Evolutionary conservation across 1,140 invertebrate species (phyloP).

Genomic region (Plectrocnemia conspersa): DNA sequence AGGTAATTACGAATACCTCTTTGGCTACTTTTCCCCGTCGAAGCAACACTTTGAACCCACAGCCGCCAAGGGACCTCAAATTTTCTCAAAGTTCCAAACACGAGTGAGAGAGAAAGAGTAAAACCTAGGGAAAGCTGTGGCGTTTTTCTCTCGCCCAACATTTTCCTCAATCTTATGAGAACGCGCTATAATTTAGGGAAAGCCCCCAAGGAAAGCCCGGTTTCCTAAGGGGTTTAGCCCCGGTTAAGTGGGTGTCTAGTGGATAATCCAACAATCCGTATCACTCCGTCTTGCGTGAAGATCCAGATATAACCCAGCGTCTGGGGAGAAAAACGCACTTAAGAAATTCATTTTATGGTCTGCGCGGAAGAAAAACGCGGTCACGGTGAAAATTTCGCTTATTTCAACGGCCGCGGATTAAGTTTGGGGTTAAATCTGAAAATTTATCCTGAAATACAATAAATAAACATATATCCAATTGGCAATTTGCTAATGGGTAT

Average conservation of each 20-base stretch:
- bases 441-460: no score
- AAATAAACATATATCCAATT: no score
- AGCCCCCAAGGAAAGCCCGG: constrained; percentile 26
- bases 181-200: constrained; percentile 34
- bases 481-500: no score
- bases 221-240: constrained; percentile 33
- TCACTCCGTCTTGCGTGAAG: constrained; percentile 24
- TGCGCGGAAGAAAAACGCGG: constrained; percentile 13
- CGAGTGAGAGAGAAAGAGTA: no score
- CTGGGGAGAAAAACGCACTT: constrained; percentile 17
- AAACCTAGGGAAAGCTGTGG: constrained; percentile 4
- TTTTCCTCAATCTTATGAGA: constrained; percentile 32
- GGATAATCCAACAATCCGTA: constrained; percentile 33
- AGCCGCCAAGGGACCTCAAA: no score
- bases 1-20: no score
- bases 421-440: no score
- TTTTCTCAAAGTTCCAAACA: no score
- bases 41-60: neutral
- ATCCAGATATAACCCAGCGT: constrained; percentile 15
- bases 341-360: constrained; percentile 27
- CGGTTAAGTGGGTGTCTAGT: constrained; percentile 35
- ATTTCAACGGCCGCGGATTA: constrained; percentile 20
- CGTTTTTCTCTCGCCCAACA: constrained; percentile 21
- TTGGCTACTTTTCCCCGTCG: neutral
- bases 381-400: constrained; percentile 26